Evolutionary conservation across 1,140 invertebrate species (phyloP), one percentile per base, ranked within the genome.

Genomic region (Euura saliciscinereae): DNA sequence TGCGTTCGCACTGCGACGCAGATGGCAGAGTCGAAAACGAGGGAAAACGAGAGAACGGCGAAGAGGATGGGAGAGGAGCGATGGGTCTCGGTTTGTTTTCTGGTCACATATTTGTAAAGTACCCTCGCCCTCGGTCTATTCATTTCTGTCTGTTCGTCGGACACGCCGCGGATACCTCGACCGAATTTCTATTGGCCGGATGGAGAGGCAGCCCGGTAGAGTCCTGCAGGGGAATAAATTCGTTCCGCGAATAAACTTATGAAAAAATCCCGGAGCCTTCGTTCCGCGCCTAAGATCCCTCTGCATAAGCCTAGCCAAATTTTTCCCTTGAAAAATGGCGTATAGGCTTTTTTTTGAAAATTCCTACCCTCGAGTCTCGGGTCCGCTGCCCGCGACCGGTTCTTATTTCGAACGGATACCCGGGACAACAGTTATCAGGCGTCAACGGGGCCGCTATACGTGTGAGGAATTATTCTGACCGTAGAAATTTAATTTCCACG

Each of bases 101-200:
- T 78, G 78, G 83, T 83, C 83, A 84, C 83, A 84, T 83, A 84
- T 84, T 82, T 82, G 82, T 82, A 84, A 84, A 84, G 80, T 83
- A 84, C 77, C 82, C 76, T 65, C 75, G 77, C 77, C 73, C 68
- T 69, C 73, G 78, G 77, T 82, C 82, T 82, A 84, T 84, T 84
- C 82, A 83, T 84, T 84, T 78, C 77, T 82, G 81, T 79, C 79
- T 70, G 73, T 74, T 69, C 66, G 46, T 44, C 77, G 67, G 46
- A 69, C 74, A 75, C 74, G 75, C 74, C 74, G 66, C 46, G 45
- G 13, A 44, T 66, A 77, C 76, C 71, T 69, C 75, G 75, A 59
- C 51, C 51, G 51, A 6, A 6, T 11, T 66, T 66, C 79, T 77
- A 74, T 73, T 78, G 75, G 51, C 51, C 51, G 51, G 28, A 28